Percentiles rank a stretch among this genome's conserved stretches.
phyloP scores from a whole-genome alignment of 2,797 vertebrate species.

The Triplophysa yarkandensis region DNA sequence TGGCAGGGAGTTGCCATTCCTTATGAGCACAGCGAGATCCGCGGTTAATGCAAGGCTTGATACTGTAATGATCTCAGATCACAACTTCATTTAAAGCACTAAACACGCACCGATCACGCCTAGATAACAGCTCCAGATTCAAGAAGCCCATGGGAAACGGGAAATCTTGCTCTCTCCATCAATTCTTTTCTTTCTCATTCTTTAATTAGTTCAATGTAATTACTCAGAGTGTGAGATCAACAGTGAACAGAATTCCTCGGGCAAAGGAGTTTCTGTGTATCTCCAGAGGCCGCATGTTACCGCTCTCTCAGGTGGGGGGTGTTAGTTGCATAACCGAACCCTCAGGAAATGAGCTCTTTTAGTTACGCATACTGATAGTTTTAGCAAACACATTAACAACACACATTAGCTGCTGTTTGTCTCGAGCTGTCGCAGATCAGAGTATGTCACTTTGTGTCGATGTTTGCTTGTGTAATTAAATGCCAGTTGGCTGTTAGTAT shows the following conservation, averaged over 20 bases:
- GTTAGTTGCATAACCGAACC: conserved; percentile 66
- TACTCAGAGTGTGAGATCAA: conserved; percentile 60
- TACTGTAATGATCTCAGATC: conserved; percentile 26
- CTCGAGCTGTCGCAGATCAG: conserved; percentile 9
- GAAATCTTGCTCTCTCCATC: background rate
- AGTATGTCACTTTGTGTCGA: conserved; percentile 23
- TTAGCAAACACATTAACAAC: conserved; percentile 19
- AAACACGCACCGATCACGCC: conserved; percentile 49
- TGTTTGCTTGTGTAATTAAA: conserved; percentile 15
- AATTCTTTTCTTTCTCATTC: conserved; percentile 50
- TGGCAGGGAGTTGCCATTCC: background rate
- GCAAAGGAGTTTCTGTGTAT: conserved; percentile 25
- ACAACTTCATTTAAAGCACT: conserved; percentile 46
- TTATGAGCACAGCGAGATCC: conserved; percentile 14
- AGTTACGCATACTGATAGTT: conserved; percentile 43
- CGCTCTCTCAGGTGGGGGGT: conserved; percentile 71
- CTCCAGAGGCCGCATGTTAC: conserved; percentile 70
- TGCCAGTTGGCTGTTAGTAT: conserved; percentile 12
- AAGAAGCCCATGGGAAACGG: conserved; percentile 6
- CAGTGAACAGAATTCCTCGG: conserved; percentile 41
- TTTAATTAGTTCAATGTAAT: conserved; percentile 74
- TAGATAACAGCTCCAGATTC: conserved; percentile 52
- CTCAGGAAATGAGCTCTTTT: conserved; percentile 64
- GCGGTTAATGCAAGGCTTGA: conserved; percentile 18
- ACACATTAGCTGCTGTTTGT: conserved; percentile 27